These are phyloP conservation scores for Sphaerophoria taeniata DNA, from an alignment of 2,888 invertebrate species.

Conservation along the genomic window DNA sequence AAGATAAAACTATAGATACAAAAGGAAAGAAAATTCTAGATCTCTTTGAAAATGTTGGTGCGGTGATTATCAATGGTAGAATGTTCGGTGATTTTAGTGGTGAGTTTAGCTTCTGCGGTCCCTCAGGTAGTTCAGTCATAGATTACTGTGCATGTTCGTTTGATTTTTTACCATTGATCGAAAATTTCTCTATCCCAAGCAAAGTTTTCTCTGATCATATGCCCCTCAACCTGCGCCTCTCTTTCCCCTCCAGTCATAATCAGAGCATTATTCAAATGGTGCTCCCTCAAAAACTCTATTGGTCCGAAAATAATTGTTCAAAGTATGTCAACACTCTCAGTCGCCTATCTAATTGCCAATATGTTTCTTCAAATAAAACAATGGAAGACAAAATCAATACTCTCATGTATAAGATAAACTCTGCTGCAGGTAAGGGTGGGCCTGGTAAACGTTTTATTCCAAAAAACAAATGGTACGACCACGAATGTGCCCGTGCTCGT, in stretches of 20 bases:
- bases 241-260: neutral
- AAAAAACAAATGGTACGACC: conserved; percentile 25
- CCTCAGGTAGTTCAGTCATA: conserved; percentile 4
- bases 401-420: neutral
- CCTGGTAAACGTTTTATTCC: conserved; percentile 10
- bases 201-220: conserved; percentile 9
- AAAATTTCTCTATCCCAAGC: neutral
- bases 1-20: conserved; percentile 9
- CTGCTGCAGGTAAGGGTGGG: neutral
- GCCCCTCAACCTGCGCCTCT: neutral
- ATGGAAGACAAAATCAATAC: neutral
- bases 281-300: conserved; percentile 1
- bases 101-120: conserved; percentile 6
- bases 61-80: conserved; percentile 3
- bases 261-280: neutral
- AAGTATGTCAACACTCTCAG: neutral
- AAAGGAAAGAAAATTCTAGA: conserved; percentile 4
- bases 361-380: neutral
- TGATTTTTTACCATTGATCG: neutral
- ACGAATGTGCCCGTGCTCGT: conserved; percentile 10
- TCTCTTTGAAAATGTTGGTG: conserved; percentile 22
- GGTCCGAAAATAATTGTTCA: neutral
- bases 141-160: neutral
- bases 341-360: neutral
- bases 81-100: neutral